Base-by-base conservation (phyloP, 2,888 invertebrate genomes). In the Vannuccia rotundouncinata region DNA sequence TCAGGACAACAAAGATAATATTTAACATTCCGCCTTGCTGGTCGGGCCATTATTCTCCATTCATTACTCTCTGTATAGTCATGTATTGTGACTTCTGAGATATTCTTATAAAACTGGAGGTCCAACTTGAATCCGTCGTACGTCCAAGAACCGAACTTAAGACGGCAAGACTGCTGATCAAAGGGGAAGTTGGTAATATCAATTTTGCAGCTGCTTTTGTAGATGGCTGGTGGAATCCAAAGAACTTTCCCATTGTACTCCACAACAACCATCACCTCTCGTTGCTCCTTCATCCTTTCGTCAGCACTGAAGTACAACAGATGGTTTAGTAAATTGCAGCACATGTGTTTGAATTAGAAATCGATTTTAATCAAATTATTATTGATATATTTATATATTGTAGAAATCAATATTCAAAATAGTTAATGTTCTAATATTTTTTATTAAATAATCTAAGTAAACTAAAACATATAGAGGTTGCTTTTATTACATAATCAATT, bases 1-100 rank as follows among this genome's bases (percentile, higher is more conserved):
- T 86, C 86, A 0, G 83, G 84, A 81, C 88, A 89, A 82, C 88
- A 88, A 0, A 87, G 86, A 83, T 89, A 89, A 90, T 92, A 93
- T 80, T 86, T 86, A 25, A 85, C 85, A 78, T 86, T 84, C 59
- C 80, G 30, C 27, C 25, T 79, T 5, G 86, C 88, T 0, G 87
- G 85, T 29, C 84, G 82, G 13, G 82, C 83, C 17, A 86, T 79
- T 13, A 88, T 84, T 27, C 84, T 83, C 88, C 88, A 88, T 17
- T 87, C 87, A 83, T 88, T 88, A 83, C 87, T 88, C 59, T 82
- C 80, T 22, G 86, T 84, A 82, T 87, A 88, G 82, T 86, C 86
- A 25, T 83, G 79, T 1, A 82, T 59, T 76, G 78, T 80, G 1
- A 83, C 81, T 27, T 83, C 77, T 45, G 81, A 73, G 2, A 66